phyloP scores from a whole-genome alignment of 2,797 vertebrate species.

The Eospalax fontanierii region DNA sequence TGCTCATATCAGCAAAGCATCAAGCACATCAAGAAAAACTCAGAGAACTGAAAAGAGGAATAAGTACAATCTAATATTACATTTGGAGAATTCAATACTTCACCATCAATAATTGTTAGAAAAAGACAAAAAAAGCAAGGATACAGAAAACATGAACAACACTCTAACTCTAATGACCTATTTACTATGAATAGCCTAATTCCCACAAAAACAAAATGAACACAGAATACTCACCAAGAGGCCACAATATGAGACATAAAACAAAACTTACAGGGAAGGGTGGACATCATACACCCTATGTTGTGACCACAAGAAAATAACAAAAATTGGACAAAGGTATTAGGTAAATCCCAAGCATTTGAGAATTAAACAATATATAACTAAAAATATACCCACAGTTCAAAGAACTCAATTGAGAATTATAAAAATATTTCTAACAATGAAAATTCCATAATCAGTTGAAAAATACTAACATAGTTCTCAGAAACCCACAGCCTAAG shows the following conservation, averaged over 20 bases:
- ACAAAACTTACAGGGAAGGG: background rate
- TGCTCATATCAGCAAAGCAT: background rate
- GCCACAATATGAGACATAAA: slow-evolving; percentile 1
- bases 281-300: background rate
- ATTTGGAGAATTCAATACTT: slow-evolving; percentile 21
- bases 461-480: background rate
- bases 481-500: slow-evolving; percentile 27
- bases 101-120: background rate
- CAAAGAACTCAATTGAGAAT: slow-evolving; percentile 22
- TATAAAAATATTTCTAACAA: background rate
- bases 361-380: slow-evolving; percentile 9
- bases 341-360: slow-evolving; percentile 12
- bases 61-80: slow-evolving; percentile 11
- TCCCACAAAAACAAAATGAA: slow-evolving; percentile 30
- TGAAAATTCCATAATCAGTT: background rate
- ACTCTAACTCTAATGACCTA: background rate
- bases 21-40: slow-evolving; percentile 33
- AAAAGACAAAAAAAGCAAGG: background rate
- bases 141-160: background rate
- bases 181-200: background rate
- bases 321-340: background rate
- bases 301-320: background rate
- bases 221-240: background rate
- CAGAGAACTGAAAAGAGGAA: slow-evolving; percentile 13
- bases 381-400: background rate